phyloP scores from a whole-genome alignment of 2,113 vertebrate species.

The Cinclus mexicanus region DNA sequence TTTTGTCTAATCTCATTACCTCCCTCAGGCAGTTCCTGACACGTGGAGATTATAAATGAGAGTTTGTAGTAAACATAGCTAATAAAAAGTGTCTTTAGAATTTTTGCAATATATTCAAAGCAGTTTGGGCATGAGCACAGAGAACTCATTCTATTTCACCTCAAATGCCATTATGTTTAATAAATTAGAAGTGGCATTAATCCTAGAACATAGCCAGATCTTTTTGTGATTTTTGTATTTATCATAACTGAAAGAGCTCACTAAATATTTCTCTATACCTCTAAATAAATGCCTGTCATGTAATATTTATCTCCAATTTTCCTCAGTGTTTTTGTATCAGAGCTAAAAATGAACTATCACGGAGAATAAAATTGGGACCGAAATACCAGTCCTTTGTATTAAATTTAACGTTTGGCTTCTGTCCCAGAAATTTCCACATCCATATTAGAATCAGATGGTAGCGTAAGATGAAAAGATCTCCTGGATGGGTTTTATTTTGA shows the following conservation, averaged over 20 bases:
- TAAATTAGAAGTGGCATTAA: not conserved
- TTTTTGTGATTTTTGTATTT: conserved; percentile 20
- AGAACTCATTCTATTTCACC: not conserved
- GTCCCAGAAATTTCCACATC: conserved; percentile 36
- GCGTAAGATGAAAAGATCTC: conserved; percentile 40
- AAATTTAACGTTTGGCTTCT: conserved; percentile 47
- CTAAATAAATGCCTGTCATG: not conserved
- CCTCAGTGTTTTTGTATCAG: not conserved
- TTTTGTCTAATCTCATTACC: not conserved
- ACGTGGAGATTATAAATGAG: not conserved
- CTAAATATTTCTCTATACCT: not conserved
- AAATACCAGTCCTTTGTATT: conserved; percentile 55
- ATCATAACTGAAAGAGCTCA: not conserved
- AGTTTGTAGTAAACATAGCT: not conserved
- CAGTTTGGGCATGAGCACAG: not conserved
- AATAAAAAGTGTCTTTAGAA: not conserved
- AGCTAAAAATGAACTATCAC: conserved; percentile 35
- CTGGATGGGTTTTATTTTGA: conserved; percentile 55
- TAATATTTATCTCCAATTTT: not conserved
- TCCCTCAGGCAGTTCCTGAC: conserved; percentile 6
- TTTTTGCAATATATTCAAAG: not conserved
- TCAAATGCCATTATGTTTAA: conserved; percentile 4
- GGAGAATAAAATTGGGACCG: conserved; percentile 28
- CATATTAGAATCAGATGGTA: conserved; percentile 56
- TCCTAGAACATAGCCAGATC: not conserved